Evolutionary conservation across 2,113 vertebrate genomes (phyloP).

Genomic region (Octodon degus): DNA sequence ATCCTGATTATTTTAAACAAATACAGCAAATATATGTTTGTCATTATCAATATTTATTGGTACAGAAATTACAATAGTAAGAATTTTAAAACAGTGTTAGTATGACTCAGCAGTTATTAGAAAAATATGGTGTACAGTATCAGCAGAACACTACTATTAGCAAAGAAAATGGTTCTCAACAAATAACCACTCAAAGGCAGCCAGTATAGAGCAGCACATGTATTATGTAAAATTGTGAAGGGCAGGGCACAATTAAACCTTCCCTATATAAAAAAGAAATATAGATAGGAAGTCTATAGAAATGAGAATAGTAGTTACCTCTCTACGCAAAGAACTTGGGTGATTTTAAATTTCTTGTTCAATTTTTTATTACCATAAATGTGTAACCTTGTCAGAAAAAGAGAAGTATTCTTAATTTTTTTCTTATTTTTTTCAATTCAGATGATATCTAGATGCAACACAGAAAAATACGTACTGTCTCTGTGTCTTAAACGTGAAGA

Average conservation of each 20-base stretch:
- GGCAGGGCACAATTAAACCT: neutral
- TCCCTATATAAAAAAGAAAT: neutral
- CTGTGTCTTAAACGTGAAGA: neutral
- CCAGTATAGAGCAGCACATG: neutral
- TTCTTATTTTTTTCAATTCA: conserved; percentile 41
- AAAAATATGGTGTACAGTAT: neutral
- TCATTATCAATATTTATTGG: neutral
- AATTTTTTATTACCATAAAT: neutral
- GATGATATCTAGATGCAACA: neutral
- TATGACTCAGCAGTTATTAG: neutral
- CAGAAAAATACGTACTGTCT: neutral
- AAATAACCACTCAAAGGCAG: neutral
- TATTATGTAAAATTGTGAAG: neutral
- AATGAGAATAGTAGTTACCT: neutral
- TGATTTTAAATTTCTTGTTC: neutral
- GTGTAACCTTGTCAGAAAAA: conserved; percentile 1
- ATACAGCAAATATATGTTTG: neutral
- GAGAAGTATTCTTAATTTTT: neutral
- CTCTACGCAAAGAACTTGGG: neutral
- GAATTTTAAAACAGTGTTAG: neutral
- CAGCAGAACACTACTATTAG: neutral
- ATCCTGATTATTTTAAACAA: neutral
- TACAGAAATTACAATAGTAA: neutral
- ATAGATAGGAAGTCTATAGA: neutral
- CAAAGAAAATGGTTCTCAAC: neutral